These are phyloP conservation scores for Drosophila kohkoa DNA, from an alignment of 1,140 invertebrate species.

Conservation along the genomic window DNA sequence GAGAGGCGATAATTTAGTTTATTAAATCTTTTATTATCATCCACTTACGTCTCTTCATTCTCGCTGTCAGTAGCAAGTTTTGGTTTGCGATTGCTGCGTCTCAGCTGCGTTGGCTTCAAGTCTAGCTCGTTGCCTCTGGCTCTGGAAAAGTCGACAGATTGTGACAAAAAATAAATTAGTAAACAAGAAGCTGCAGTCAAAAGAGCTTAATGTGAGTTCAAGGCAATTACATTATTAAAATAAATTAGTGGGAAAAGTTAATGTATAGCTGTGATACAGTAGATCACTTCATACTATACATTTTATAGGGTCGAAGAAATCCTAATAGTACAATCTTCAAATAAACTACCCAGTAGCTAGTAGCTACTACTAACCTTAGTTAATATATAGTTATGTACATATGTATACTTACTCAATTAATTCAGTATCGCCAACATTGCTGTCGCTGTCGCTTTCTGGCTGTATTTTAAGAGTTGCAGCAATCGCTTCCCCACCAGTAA, in stretches of 20 bases:
- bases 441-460: conserved; percentile 44
- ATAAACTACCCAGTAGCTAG: too few species aligned
- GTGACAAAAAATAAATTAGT: neutral
- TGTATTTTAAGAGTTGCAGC: conserved; percentile 37
- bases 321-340: too few species aligned
- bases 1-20: neutral
- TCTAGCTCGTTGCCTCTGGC: conserved; percentile 10
- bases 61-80: conserved; percentile 48
- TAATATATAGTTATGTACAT: too few species aligned
- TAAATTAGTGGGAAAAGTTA: too few species aligned
- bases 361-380: too few species aligned
- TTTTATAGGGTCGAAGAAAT: too few species aligned
- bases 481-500: neutral
- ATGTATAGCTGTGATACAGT: too few species aligned
- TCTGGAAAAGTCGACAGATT: neutral
- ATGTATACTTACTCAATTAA: conserved; percentile 31
- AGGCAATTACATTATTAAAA: too few species aligned
- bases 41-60: conserved; percentile 34
- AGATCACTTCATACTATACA: too few species aligned
- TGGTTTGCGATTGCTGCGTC: conserved; percentile 50
- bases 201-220: too few species aligned
- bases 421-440: neutral
- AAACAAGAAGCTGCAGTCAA: neutral
- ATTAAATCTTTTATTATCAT: neutral
- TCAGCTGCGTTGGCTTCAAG: conserved; percentile 26